Base-by-base conservation (phyloP, 2,797 vertebrate species). In the Brotula barbata region DNA sequence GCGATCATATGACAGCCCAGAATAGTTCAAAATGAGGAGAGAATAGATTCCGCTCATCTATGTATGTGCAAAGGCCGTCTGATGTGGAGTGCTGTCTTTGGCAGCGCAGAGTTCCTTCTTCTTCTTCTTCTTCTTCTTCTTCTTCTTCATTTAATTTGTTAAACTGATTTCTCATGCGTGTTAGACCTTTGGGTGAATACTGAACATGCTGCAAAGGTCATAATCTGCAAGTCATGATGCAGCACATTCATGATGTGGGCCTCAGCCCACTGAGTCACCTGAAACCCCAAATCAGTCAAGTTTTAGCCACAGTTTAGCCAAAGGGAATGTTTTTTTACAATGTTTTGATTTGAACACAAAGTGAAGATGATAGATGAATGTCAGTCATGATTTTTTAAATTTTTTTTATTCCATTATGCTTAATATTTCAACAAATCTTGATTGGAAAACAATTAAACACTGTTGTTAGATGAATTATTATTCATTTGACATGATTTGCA, bases 1-100 rank as follows among this genome's bases (percentile, higher is more conserved):
- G 68, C 63, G 80, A 75, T 82, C 81, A 68, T 64, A 62, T 74
- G 75, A 81, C 55, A 7, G 10, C 52, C 40, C 33, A 49, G 65
- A 80, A 73, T 70, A 93, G 93, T 81, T 93, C 23, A 11, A 17
- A 54, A 57, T 23, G 44, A 25, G 37, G 21, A 75, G 41, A 50
- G 68, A 79, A 70, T 46, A 40, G 52, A 74, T 78, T 60, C 25
- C 25, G 20, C 40, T 12, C 25, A 25, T 47, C 39, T 48, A 19
- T 28, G n/a, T 41, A 11, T 61, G 45, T 34, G 37, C 47, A 44
- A 25, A 47, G 46, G 40, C 34, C 0, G 19, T 63, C 44, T 8
- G 48, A 65, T 58, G 56, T 39, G 22, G 31, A 41, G 64, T 28
- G 60, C 20, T 19, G 12, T 64, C 28, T 9, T n/a, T 25, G 6